phyloP scores from a whole-genome alignment of 2,113 vertebrate species.

The Hyperoodon ampullatus region DNA sequence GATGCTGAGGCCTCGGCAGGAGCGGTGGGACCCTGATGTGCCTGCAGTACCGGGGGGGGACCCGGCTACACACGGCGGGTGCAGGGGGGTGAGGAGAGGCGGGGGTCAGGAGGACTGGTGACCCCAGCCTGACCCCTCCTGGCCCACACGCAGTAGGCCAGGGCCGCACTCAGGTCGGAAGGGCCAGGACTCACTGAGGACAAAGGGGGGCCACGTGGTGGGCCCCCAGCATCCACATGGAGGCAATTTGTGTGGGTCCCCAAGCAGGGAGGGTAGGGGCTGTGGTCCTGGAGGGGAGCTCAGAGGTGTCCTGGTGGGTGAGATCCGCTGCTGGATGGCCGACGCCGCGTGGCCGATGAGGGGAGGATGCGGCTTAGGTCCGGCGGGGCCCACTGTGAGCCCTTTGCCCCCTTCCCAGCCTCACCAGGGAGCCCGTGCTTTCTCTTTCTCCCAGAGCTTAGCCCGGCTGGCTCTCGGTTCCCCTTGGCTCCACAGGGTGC shows the following conservation, averaged over 20 bases:
- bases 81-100: too few relatives aligned
- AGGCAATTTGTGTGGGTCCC: too few relatives aligned
- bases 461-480: neutral
- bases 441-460: too few relatives aligned
- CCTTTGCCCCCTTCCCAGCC: neutral
- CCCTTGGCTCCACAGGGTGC: accelerated
- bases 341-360: accelerated
- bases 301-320: neutral
- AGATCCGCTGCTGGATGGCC: neutral
- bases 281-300: accelerated
- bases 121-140: accelerated
- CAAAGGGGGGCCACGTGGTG: accelerated
- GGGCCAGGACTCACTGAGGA: neutral
- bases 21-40: accelerated
- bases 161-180: accelerated
- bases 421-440: neutral
- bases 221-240: accelerated
- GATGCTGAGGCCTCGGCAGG: neutral
- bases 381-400: accelerated
- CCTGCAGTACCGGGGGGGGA: accelerated
- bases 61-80: accelerated
- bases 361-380: too few relatives aligned
- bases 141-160: too few relatives aligned
- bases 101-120: accelerated
- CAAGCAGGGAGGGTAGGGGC: accelerated